Percentiles rank a stretch among this genome's conserved stretches.
phyloP scores from a whole-genome alignment of 2,888 invertebrate genomes.

The Limenitis camilla region DNA sequence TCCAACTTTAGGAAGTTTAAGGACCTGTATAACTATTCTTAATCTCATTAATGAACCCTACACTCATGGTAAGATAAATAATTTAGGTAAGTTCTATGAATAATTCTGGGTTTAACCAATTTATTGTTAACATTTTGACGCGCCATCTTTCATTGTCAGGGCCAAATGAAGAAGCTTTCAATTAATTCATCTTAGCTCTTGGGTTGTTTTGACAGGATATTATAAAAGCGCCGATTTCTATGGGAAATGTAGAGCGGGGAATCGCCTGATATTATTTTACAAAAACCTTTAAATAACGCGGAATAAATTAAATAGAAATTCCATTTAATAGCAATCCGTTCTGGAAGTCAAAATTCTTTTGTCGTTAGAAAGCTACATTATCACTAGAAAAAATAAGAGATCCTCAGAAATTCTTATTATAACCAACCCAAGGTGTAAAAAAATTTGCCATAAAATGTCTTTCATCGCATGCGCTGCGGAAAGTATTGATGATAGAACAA shows the following conservation, averaged over 20 bases:
- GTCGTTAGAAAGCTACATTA: too few relatives aligned
- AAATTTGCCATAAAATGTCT: too few relatives aligned
- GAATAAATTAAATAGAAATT: too few relatives aligned
- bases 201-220: conserved; percentile 14
- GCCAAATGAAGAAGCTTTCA: conserved; percentile 19
- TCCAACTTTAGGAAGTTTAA: too few relatives aligned
- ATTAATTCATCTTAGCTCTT: conserved; percentile 18
- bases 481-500: too few relatives aligned
- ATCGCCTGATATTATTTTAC: background rate
- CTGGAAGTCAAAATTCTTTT: too few relatives aligned
- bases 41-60: background rate
- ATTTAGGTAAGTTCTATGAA: conserved; percentile 9
- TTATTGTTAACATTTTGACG: conserved; percentile 17
- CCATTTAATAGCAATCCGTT: too few relatives aligned
- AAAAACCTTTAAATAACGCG: too few relatives aligned
- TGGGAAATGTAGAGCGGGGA: background rate
- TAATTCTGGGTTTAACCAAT: conserved; percentile 6
- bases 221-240: conserved; percentile 8
- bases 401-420: too few relatives aligned
- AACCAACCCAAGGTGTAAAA: too few relatives aligned
- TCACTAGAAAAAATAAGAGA: too few relatives aligned
- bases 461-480: too few relatives aligned
- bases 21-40: background rate
- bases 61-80: conserved; percentile 4
- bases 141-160: conserved; percentile 19